Evolutionary conservation across 64 coral and sea anemone genomes (phyloP).

Genomic region (Montipora foliosa): DNA sequence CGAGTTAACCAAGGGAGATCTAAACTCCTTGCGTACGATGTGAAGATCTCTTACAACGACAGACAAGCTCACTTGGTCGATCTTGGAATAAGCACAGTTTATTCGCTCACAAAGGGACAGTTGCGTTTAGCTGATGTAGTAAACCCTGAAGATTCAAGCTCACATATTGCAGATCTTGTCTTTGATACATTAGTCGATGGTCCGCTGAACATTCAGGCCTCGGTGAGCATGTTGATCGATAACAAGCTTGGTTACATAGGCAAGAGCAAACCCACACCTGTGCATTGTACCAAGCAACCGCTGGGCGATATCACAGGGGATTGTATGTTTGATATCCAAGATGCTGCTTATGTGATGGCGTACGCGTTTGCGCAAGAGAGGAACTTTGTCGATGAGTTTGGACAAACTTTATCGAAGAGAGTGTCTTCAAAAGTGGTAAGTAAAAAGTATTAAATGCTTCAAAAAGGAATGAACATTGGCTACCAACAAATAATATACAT

Average conservation of each 20-base stretch:
- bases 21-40: constrained; percentile 55
- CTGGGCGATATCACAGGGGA: constrained; percentile 66
- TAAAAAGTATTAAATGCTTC: neutral
- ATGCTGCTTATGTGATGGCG: constrained; percentile 56
- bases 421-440: constrained; percentile 44
- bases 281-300: neutral
- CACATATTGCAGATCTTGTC: constrained; percentile 30
- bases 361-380: constrained; percentile 36
- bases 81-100: constrained; percentile 12
- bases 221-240: constrained; percentile 53
- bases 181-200: neutral
- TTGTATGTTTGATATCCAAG: constrained; percentile 69
- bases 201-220: constrained; percentile 30
- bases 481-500: too few species aligned
- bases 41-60: constrained; percentile 49
- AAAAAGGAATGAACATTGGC: too few species aligned
- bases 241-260: constrained; percentile 31
- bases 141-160: neutral
- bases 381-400: constrained; percentile 33
- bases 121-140: constrained; percentile 53
- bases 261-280: neutral
- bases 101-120: constrained; percentile 21
- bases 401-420: neutral
- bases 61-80: constrained; percentile 27
- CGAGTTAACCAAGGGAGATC: constrained; percentile 30